Evolutionary conservation across 2,113 vertebrate genomes (phyloP).

Genomic region (Azemiops feae): DNA sequence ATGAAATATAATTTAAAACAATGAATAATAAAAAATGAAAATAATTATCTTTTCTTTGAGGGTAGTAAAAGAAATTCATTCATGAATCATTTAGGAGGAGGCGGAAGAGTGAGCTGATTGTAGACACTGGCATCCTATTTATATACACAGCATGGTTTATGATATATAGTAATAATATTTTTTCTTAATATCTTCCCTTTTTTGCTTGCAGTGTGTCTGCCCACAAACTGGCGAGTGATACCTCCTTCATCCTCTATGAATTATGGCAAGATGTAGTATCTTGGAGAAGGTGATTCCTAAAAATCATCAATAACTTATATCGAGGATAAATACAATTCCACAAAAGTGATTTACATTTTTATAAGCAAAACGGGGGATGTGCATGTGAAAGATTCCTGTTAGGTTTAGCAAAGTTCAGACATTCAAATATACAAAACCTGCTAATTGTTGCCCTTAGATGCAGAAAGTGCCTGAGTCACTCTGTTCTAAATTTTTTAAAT

Average conservation of each 20-base stretch:
- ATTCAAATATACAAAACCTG: not conserved
- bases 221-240: constrained; percentile 81
- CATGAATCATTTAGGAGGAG: constrained; percentile 10
- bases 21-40: not conserved
- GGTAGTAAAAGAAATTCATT: not conserved
- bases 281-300: constrained; percentile 82
- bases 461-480: rapidly evolving
- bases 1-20: not conserved
- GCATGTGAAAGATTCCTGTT: not conserved
- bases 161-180: not conserved
- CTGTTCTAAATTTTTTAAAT: not conserved
- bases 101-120: not conserved
- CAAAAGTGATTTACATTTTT: not conserved
- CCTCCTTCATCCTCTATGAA: constrained; percentile 89
- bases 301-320: rapidly evolving
- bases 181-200: constrained; percentile 2
- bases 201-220: constrained; percentile 78
- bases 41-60: not conserved
- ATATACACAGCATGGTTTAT: not conserved
- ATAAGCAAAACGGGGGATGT: not conserved
- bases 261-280: constrained; percentile 91
- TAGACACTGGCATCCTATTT: not conserved
- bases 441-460: rapidly evolving
- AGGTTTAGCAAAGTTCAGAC: not conserved
- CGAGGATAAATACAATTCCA: not conserved